Conservation (phyloP, 2,113 vertebrate genomes). For the Antechinus stuartii region DNA sequence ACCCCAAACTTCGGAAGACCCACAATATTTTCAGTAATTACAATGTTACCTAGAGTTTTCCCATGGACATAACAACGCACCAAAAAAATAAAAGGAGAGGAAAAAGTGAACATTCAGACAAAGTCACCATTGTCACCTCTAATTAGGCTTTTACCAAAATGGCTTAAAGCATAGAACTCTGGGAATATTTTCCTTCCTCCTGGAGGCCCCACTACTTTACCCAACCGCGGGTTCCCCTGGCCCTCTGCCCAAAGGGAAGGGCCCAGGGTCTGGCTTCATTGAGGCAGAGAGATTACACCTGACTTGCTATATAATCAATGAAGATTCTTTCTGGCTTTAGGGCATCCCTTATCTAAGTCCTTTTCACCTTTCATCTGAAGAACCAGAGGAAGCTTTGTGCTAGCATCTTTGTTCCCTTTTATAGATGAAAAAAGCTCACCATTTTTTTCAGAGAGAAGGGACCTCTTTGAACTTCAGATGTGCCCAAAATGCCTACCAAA, state of each 20-base stretch:
- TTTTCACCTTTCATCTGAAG: neutral
- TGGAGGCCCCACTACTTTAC: slow-evolving; percentile 58
- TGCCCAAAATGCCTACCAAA: neutral
- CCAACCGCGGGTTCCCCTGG: slow-evolving; percentile 46
- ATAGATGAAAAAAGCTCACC: neutral
- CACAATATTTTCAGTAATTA: slow-evolving; percentile 76
- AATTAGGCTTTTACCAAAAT: slow-evolving; percentile 78
- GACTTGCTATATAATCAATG: neutral
- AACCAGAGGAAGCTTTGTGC: neutral
- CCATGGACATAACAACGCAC: slow-evolving; percentile 60
- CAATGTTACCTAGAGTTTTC: slow-evolving; percentile 70
- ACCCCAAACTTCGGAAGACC: slow-evolving; percentile 57
- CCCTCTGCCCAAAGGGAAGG: neutral
- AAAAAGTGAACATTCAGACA: slow-evolving; percentile 77
- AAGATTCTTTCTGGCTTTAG: neutral
- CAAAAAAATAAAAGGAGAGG: slow-evolving; percentile 59
- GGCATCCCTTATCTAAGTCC: neutral
- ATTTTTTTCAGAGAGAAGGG: neutral
- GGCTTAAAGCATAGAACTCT: slow-evolving; percentile 75
- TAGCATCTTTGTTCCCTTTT: neutral
- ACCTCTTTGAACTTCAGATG: neutral
- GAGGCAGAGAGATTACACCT: neutral
- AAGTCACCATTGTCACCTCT: slow-evolving; percentile 83
- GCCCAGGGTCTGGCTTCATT: neutral
- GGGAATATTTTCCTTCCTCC: slow-evolving; percentile 67